These are phyloP conservation scores for Marmota flaviventris DNA, from an alignment of 2,113 vertebrate species.

Conservation along the genomic window DNA sequence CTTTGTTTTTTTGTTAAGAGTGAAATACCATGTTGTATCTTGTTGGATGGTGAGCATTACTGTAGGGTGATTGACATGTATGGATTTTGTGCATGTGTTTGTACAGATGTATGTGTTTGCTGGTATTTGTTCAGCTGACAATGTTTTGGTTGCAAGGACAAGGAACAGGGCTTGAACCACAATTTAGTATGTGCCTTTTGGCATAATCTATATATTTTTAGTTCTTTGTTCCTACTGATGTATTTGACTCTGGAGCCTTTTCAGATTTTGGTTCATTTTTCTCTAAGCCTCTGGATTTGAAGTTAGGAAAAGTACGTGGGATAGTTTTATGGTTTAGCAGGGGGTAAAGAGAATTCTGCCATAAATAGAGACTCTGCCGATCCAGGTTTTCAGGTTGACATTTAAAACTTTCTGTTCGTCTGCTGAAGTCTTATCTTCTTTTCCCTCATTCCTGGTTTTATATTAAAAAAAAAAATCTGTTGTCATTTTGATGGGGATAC, in stretches of 20 bases:
- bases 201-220: not conserved
- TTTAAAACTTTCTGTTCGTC: not conserved
- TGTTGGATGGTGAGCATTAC: not conserved
- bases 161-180: not conserved
- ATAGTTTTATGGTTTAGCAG: not conserved
- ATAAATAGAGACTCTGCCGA: not conserved
- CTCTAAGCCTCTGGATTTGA: not conserved
- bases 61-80: not conserved
- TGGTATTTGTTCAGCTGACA: not conserved
- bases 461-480: not conserved
- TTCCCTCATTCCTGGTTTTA: not conserved
- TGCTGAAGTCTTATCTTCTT: not conserved
- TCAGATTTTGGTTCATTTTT: slow-evolving; percentile 29
- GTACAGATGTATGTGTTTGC: not conserved
- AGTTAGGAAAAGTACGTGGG: not conserved
- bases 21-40: not conserved
- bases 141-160: not conserved
- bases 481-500: not conserved
- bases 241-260: slow-evolving; percentile 6
- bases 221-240: not conserved
- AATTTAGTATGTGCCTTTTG: not conserved
- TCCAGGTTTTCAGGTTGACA: not conserved
- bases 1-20: not conserved
- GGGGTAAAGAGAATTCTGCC: not conserved
- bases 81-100: not conserved